phyloP scores from a whole-genome alignment of 2,113 vertebrate genomes.

The Gadus macrocephalus region DNA sequence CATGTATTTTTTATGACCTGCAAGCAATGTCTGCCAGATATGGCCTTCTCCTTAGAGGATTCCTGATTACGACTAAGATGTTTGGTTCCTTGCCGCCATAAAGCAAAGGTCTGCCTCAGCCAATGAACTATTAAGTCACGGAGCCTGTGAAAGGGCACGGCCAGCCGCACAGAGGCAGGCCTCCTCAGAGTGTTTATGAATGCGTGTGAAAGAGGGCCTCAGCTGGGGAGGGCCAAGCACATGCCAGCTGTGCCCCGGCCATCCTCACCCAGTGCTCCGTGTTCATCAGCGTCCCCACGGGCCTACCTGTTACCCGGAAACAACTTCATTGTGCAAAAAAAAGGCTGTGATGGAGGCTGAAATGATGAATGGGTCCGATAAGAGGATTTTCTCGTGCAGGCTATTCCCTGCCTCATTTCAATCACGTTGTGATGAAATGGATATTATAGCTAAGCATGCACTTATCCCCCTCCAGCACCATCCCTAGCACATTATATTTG shows the following conservation, averaged over 20 bases:
- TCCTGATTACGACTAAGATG: constrained; percentile 1
- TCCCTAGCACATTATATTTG: constrained; percentile 23
- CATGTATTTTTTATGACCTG: constrained; percentile 45
- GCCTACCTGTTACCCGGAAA: constrained; percentile 56
- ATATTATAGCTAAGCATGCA: constrained; percentile 55
- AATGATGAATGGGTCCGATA: constrained; percentile 66
- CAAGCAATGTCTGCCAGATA: constrained; percentile 21
- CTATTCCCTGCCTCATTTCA: constrained; percentile 55
- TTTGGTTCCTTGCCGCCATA: too few species aligned
- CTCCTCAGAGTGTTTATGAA: constrained; percentile 51
- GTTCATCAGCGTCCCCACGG: constrained; percentile 7
- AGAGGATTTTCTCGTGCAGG: constrained; percentile 52
- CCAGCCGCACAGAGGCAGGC: constrained; percentile 1
- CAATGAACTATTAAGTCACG: constrained; percentile 17
- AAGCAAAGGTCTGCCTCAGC: constrained; percentile 31
- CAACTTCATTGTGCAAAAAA: constrained; percentile 42
- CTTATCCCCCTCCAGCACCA: constrained; percentile 19
- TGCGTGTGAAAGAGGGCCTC: constrained; percentile 33
- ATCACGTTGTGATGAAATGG: constrained; percentile 61
- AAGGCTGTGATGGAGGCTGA: constrained; percentile 58
- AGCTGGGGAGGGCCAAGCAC: constrained; percentile 35
- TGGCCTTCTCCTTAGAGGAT: constrained; percentile 9
- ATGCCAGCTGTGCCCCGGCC: constrained; percentile 14
- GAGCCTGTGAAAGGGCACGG: constrained; percentile 19
- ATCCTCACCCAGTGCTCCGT: constrained; percentile 9